Conservation (phyloP, 35 echinoderm and acorn worm species). For the Lytechinus pictus region DNA sequence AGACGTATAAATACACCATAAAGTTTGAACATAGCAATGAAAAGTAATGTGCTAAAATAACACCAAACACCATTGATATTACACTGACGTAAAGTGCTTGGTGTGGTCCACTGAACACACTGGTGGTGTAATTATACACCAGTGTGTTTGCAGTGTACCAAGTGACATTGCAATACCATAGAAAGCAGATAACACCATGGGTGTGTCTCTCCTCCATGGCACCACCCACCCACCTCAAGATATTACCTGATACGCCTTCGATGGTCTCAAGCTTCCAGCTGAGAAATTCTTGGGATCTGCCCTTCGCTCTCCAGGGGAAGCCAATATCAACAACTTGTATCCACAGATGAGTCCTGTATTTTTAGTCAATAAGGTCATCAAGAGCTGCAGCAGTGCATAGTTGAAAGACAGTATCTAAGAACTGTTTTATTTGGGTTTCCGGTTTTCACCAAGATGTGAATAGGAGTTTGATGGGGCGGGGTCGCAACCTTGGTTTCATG, state of each 20-base stretch:
- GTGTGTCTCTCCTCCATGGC: not conserved
- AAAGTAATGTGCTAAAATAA: too few species aligned
- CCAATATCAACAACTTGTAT: not conserved
- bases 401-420: not conserved
- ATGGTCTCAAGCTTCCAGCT: not conserved
- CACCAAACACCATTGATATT: too few species aligned
- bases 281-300: slow-evolving; percentile 7
- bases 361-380: not conserved
- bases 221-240: not conserved
- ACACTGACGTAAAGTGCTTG: too few species aligned
- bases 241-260: slow-evolving; percentile 20
- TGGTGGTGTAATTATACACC: too few species aligned
- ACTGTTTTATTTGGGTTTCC: too few species aligned
- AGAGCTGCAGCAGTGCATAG: not conserved
- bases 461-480: not conserved
- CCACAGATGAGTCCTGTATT: not conserved
- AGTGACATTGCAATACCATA: not conserved
- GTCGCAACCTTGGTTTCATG: not conserved
- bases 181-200: not conserved
- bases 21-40: too few species aligned
- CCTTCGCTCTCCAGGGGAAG: slow-evolving; percentile 31
- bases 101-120: too few species aligned
- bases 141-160: too few species aligned
- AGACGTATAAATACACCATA: too few species aligned
- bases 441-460: not conserved